Evolutionary conservation across 2,888 invertebrate genomes (phyloP), one percentile per base, ranked within the genome.

Genomic region (Hydrotaea diabolus): DNA sequence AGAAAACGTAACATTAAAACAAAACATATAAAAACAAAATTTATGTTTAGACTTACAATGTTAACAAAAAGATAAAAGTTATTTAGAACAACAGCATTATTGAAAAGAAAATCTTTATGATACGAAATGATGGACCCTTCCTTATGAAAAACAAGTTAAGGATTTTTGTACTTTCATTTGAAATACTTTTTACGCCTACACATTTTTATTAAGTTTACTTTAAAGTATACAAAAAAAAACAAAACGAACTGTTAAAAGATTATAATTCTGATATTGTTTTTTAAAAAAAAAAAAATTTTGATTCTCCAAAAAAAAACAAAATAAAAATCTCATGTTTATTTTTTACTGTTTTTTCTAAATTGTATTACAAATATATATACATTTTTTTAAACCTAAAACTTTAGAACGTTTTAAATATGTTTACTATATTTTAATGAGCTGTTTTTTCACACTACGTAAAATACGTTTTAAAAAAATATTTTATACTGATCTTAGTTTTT

Each of bases 91-190:
- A 69, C 43, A 46, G 46, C 21, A 39, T 36, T 36, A 39, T 53
- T 21, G 2, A 64, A 64, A 31, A 46, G 5, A 21, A 43, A 46
- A 69, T 46, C 43, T 69, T 19, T 46, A 46, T 46, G 46, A 69
- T 46, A 17, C 39, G 46, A 69, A 69, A 69, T 46, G 69, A 69
- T 69, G 69, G 69, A 69, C 69, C 69, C 46, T 66, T 31, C 62
- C 26, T 62, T 62, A 23, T 26, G 62, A 62, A 62, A 62, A 62
- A 62, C 26, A n/a, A n/a, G 7, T 31, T 31, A 31, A 31, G 2
- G 2, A 31, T 7, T 4, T 31, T 31, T 4, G 3, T 31, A 31
- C n/a, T 31, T 31, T 31, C 31, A 7, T 31, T 31, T 31, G 7
- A 31, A 7, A 4, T 31, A 4, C 31, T 7, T 7, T 31, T 31